Evolutionary conservation across 2,113 vertebrate genomes (phyloP), one percentile per base, ranked within the genome.

Genomic region (Cacatua alba): DNA sequence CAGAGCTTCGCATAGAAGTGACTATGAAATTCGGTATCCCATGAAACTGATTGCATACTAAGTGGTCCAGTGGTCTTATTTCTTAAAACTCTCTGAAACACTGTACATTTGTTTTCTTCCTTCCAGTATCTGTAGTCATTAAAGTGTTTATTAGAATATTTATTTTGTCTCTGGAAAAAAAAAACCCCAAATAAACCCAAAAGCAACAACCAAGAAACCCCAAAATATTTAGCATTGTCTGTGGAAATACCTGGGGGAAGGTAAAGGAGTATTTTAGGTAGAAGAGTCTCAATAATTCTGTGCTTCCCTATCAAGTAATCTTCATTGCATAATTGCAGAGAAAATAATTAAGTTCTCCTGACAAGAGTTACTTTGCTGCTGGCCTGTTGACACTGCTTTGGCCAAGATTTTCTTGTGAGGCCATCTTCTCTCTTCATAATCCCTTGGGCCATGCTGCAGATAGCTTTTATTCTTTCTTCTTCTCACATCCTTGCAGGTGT

Each of bases 401-500:
- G 25, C 63, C 39, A 43, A 31, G 35, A 37, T 91, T 83, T 86
- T 71, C 12, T 68, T 70, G 26, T 23, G n/a, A 55, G 11, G 17
- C 59, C 35, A 21, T 72, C 37, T 60, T 69, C 25, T 35, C 17
- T 53, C 29, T 41, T 64, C 46, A 48, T 31, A 48, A 49, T 83
- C 44, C 29, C 18, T 64, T 13, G 78, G 69, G 25, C 55, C 67
- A 60, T 39, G 26, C 39, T 53, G 28, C 46, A 55, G 57, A 35
- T 46, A 62, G 41, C 29, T 49, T 53, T 86, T 1, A 0, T 81
- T 75, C n/a, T 74, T 83, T 33, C 29, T 37, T 59, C 53, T 37
- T 59, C 53, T 94, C n/a, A 5, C 2, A 11, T 82, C 48, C 41
- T 69, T 0, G 0, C 17, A 29, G 70, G 7, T 43, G 8, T 71